phyloP scores from a whole-genome alignment of 2,113 vertebrate species.

The Corythoichthys haematopterus region DNA sequence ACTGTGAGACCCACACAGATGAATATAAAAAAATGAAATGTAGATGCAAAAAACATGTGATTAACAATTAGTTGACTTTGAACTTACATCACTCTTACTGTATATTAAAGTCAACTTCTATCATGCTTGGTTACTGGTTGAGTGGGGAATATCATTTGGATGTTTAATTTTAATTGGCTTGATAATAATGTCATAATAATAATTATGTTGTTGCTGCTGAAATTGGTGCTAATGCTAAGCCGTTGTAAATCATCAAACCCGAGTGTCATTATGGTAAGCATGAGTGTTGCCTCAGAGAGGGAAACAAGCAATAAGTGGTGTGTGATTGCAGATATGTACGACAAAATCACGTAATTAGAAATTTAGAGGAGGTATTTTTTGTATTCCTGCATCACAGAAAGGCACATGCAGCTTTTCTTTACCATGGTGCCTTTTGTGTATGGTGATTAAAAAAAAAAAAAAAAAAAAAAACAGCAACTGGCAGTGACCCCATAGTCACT shows the following conservation, averaged over 20 bases:
- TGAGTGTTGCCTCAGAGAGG: slow-evolving; percentile 54
- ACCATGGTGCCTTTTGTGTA: slow-evolving; percentile 4
- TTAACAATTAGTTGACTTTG: no score
- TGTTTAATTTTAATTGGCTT: slow-evolving; percentile 21
- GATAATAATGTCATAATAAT: slow-evolving; percentile 40
- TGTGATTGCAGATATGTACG: slow-evolving; percentile 67
- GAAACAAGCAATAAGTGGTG: slow-evolving; percentile 52
- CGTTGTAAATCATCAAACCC: slow-evolving; percentile 65
- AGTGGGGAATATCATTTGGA: no score
- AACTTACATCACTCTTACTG: no score
- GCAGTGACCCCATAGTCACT: slow-evolving; percentile 35
- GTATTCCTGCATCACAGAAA: slow-evolving; percentile 38
- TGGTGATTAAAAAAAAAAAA: slow-evolving; percentile 8
- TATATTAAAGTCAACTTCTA: no score
- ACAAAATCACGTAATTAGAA: slow-evolving; percentile 70
- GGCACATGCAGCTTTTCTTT: slow-evolving; percentile 22
- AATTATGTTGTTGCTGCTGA: slow-evolving; percentile 35
- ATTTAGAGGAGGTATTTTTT: slow-evolving; percentile 60
- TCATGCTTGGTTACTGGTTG: no score
- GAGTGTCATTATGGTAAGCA: slow-evolving; percentile 60
- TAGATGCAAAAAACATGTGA: no score
- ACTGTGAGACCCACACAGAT: no score
- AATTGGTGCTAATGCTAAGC: slow-evolving; percentile 48
- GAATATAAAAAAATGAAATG: no score
- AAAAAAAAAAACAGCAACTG: slow-evolving; percentile 47